phyloP scores from a whole-genome alignment of 2,113 vertebrate genomes.

The Mirounga angustirostris region DNA sequence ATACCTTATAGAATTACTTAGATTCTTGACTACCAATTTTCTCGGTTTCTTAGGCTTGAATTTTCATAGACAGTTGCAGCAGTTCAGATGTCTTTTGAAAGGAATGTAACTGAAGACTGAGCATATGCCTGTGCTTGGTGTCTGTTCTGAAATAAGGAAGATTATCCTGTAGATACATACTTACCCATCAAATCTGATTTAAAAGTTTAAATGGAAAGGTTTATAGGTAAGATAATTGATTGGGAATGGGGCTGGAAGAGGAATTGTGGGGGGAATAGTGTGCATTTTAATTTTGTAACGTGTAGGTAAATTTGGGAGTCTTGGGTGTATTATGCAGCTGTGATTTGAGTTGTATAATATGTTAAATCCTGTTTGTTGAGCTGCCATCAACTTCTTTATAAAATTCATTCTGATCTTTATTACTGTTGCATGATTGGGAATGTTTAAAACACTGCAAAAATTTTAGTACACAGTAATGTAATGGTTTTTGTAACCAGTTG shows the following conservation, averaged over 20 bases:
- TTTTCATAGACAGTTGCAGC: slow-evolving; percentile 77
- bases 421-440: slow-evolving; percentile 76
- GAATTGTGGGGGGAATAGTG: background rate
- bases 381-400: slow-evolving; percentile 69
- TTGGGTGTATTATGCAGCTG: slow-evolving; percentile 34
- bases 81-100: slow-evolving; percentile 82
- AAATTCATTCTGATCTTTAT: slow-evolving; percentile 68
- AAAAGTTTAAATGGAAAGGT: slow-evolving; percentile 49
- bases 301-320: slow-evolving; percentile 29
- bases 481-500: slow-evolving; percentile 78
- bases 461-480: slow-evolving; percentile 67
- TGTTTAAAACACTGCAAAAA: slow-evolving; percentile 70
- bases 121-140: slow-evolving; percentile 53
- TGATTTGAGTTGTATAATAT: slow-evolving; percentile 74
- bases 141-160: slow-evolving; percentile 76
- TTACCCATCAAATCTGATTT: slow-evolving; percentile 64
- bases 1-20: slow-evolving; percentile 44
- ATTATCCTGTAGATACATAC: slow-evolving; percentile 68
- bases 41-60: slow-evolving; percentile 77
- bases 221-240: slow-evolving; percentile 50
- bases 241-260: background rate
- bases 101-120: slow-evolving; percentile 78
- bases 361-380: slow-evolving; percentile 63
- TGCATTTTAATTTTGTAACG: slow-evolving; percentile 55
- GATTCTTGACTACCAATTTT: slow-evolving; percentile 67